phyloP scores from a whole-genome alignment of 2,113 vertebrate species.

The Monarcha castaneiventris region DNA sequence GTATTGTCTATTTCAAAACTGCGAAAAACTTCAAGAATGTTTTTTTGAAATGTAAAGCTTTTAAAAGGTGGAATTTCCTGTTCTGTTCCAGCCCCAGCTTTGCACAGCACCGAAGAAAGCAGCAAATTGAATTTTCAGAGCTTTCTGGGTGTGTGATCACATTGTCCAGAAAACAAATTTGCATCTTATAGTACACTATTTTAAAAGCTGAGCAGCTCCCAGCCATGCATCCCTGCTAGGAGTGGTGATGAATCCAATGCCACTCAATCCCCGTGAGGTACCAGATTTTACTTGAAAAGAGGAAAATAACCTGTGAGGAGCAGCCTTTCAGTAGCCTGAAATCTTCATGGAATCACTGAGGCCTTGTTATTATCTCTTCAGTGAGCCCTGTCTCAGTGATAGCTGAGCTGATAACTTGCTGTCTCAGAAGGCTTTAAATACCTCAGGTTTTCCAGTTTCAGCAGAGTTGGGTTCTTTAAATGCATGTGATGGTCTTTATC shows the following conservation, averaged over 20 bases:
- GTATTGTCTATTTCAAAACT: not conserved
- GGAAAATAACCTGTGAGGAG: not conserved
- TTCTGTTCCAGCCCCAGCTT: not conserved
- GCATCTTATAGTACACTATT: rapidly evolving
- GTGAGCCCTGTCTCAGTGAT: not conserved
- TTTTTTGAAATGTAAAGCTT: not conserved
- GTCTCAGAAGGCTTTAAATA: not conserved
- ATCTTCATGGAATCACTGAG: not conserved
- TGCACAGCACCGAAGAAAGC: not conserved
- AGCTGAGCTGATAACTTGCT: not conserved
- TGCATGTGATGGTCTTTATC: not conserved
- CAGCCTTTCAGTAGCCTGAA: not conserved
- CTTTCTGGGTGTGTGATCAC: not conserved
- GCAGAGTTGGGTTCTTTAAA: not conserved
- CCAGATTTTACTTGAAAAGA: not conserved
- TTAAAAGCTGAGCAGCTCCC: not conserved
- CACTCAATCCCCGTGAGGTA: not conserved
- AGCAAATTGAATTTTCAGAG: not conserved
- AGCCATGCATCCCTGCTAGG: not conserved
- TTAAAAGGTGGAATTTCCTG: not conserved
- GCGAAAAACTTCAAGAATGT: not conserved
- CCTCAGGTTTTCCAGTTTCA: not conserved
- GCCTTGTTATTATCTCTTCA: not conserved
- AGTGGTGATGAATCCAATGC: not conserved
- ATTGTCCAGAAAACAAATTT: not conserved